These are phyloP conservation scores for Pangasius krempfi DNA, from an alignment of 2,797 vertebrate species.

Conservation along the genomic window DNA sequence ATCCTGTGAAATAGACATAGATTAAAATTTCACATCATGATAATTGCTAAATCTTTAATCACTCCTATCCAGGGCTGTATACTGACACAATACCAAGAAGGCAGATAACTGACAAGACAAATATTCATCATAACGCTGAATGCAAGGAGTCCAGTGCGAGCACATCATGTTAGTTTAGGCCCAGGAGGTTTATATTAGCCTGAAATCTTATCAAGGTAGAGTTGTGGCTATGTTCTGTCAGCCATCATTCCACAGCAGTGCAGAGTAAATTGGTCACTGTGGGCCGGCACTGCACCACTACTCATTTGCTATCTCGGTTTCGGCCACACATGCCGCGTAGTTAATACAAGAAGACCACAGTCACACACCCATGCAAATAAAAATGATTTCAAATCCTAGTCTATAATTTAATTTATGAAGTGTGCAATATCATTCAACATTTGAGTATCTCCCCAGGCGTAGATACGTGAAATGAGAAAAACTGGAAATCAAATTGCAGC, in stretches of 20 bases:
- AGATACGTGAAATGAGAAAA: neutral
- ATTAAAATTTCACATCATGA: neutral
- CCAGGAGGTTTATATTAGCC: neutral
- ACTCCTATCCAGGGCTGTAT: neutral
- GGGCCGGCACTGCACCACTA: neutral
- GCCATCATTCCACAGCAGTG: neutral
- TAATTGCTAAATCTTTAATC: neutral
- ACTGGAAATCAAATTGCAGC: neutral
- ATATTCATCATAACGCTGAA: neutral
- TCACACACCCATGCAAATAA: neutral
- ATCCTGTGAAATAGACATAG: neutral
- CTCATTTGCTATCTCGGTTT: neutral
- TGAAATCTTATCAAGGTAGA: neutral
- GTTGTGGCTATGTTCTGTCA: neutral
- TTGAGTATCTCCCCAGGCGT: neutral
- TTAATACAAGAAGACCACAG: neutral
- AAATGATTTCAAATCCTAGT: neutral
- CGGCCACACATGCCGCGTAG: neutral
- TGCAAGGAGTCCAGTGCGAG: neutral
- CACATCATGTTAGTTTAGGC: neutral
- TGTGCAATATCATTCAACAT: neutral
- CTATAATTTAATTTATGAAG: neutral
- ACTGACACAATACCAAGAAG: neutral
- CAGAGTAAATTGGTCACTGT: neutral
- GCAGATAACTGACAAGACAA: neutral